Conservation (phyloP, 2,113 vertebrate genomes). For the Ancistrus triradiatus region DNA sequence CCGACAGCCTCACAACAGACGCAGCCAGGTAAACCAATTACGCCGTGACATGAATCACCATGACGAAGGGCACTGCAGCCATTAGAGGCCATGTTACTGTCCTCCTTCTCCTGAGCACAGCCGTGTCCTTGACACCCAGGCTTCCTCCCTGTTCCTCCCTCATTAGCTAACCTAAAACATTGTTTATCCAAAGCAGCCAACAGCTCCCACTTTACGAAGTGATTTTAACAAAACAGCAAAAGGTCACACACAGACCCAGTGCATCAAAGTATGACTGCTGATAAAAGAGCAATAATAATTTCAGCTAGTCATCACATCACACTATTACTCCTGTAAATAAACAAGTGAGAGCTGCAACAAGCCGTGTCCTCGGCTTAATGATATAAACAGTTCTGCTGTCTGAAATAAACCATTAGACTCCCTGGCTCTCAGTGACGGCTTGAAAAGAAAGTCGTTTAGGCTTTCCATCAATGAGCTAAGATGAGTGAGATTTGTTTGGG, state of each 20-base stretch:
- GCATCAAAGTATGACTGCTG: not conserved
- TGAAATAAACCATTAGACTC: slow-evolving; percentile 26
- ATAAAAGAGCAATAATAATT: slow-evolving; percentile 21
- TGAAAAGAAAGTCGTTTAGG: slow-evolving; percentile 30
- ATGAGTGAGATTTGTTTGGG: slow-evolving; percentile 27
- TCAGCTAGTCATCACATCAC: not conserved
- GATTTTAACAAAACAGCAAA: slow-evolving; percentile 21
- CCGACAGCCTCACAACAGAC: slow-evolving; percentile 48
- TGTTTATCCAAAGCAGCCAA: slow-evolving; percentile 30
- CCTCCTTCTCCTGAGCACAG: slow-evolving; percentile 54
- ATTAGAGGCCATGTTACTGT: slow-evolving; percentile 48
- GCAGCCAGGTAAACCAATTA: slow-evolving; percentile 59
- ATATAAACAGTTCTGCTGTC: slow-evolving; percentile 23
- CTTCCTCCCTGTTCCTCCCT: slow-evolving; percentile 20
- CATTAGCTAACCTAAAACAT: slow-evolving; percentile 29
- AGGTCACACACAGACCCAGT: not conserved
- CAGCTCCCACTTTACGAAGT: slow-evolving; percentile 10
- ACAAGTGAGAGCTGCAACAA: slow-evolving; percentile 1
- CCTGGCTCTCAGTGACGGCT: slow-evolving; percentile 8
- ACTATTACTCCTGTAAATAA: slow-evolving; percentile 2
- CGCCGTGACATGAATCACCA: slow-evolving; percentile 60
- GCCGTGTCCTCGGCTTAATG: slow-evolving; percentile 22
- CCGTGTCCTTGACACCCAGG: slow-evolving; percentile 49
- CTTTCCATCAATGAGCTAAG: slow-evolving; percentile 13
- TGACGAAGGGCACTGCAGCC: slow-evolving; percentile 53